Evolutionary conservation across 2,113 vertebrate species (phyloP).

Genomic region (Sturnira hondurensis): DNA sequence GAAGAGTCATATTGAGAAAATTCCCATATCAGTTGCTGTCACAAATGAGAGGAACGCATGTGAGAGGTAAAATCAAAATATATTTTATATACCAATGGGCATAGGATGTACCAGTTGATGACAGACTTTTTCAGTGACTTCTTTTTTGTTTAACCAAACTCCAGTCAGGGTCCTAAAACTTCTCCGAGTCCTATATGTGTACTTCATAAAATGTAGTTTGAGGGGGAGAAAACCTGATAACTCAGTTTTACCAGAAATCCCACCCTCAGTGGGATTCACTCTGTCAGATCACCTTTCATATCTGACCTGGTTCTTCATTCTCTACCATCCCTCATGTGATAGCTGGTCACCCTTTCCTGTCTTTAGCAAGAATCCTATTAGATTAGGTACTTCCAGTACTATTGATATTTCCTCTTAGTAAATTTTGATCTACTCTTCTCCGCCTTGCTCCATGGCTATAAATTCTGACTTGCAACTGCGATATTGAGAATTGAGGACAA

Average conservation of each 20-base stretch:
- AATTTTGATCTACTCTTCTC: not conserved
- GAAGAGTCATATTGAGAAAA: not conserved
- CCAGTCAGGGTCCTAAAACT: not conserved
- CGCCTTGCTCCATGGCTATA: not conserved
- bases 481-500: not conserved
- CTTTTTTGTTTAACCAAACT: not conserved
- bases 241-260: not conserved
- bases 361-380: not conserved
- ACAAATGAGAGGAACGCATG: not conserved
- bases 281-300: too few relatives aligned
- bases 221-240: not conserved
- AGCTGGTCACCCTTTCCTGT: not conserved
- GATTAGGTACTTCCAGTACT: not conserved
- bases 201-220: not conserved
- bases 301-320: not conserved
- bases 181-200: not conserved
- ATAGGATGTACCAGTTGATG: not conserved
- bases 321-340: not conserved
- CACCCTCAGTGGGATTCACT: not conserved
- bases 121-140: not conserved
- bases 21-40: not conserved
- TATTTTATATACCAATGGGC: not conserved
- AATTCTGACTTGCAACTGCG: not conserved
- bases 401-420: not conserved
- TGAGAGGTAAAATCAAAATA: not conserved